Evolutionary conservation across 2,888 invertebrate species (phyloP), one percentile per base, ranked within the genome.

Genomic region (Caenorhabditis imperialis): DNA sequence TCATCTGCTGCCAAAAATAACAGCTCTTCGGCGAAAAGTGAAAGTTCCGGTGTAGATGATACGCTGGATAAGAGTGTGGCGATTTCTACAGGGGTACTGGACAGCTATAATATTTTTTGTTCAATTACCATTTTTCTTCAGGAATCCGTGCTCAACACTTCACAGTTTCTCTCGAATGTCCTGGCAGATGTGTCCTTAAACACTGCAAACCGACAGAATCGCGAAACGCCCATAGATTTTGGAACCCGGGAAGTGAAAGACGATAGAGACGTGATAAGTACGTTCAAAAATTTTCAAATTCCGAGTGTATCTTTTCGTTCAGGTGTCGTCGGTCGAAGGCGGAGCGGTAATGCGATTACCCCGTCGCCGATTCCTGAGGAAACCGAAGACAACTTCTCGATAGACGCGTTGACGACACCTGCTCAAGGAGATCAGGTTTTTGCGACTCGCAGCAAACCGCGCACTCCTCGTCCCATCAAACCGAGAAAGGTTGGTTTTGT

Each of bases 331-430:
- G 33, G 45, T 27, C 69, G 60, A 10, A 58, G 60, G 5, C 57
- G 51, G 6, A 67, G 67, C 42, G 45, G 18, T 1, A 69, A 60
- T 23, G 23, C 51, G 5, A 12, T 53, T n/a, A 60, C 70, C 10
- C 61, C 70, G 1, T 70, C 61, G 18, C 61, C 70, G 10, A 61
- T 70, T 61, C 70, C 70, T 7, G 70, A 70, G 40, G 70, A 70
- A 35, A 54, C 42, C n/a, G 69, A 70, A 16, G 58, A 60, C 16
- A 51, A 57, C 40, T 37, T 57, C 3, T 51, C 50, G 25, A 47
- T 38, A 35, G 23, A 35, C 3, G 23, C 40, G 3, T 35, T 20
- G 3, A 37, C 7, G 7, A 18, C n/a, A n/a, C n/a, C n/a, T n/a
- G 16, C 22, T 14, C 5, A 22, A 1, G 23, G 27, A 33, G 45